Evolutionary conservation across 2,113 vertebrate species (phyloP), one percentile per base, ranked within the genome.

Genomic region (Nycticebus coucang): DNA sequence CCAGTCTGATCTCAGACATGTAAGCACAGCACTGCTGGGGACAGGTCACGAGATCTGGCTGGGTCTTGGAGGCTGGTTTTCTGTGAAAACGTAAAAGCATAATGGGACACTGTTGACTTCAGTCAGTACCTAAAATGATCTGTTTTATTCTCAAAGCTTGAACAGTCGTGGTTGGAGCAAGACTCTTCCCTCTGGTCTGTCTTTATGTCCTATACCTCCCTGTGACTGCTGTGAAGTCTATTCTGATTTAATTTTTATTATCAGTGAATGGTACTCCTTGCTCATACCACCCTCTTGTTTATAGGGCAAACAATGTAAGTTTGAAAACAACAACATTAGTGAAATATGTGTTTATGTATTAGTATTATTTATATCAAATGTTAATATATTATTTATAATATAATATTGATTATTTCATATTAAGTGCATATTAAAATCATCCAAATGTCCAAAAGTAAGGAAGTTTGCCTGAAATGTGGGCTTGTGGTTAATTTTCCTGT

Each of bases 81-180:
- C 1, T 2, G 12, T 35, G 79, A 87, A 79, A 62, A 66, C 10
- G 4, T 41, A 35, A 14, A n/a, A 55, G 26, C 33, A 75, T 45
- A 30, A 66, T 17, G 9, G 21, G 37, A 24, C 24, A 30, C 41
- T 33, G 10, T 41, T 62, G 7, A 33, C 15, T 24, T 53, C 30
- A 3, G 19, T 60, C n/a, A 57, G 28, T 5, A 15, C 30, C 53
- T 64, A 50, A 71, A 84, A 64, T 59, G n/a, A 26, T 80, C n/a
- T 60, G 11, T 74, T 93, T 89, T 82, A 12, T 24, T 80, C 87
- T 62, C 24, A 84, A 95, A 89, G 35, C 22, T 69, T 41, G 24
- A 62, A 15, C 28, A 53, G 1, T 68, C 24, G 17, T 50, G 13
- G 24, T 21, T 71, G 64, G 64, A 37, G 7, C 74, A 66, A 53